phyloP scores from a whole-genome alignment of 1,140 invertebrate species.

The Propsilocerus akamusi region DNA sequence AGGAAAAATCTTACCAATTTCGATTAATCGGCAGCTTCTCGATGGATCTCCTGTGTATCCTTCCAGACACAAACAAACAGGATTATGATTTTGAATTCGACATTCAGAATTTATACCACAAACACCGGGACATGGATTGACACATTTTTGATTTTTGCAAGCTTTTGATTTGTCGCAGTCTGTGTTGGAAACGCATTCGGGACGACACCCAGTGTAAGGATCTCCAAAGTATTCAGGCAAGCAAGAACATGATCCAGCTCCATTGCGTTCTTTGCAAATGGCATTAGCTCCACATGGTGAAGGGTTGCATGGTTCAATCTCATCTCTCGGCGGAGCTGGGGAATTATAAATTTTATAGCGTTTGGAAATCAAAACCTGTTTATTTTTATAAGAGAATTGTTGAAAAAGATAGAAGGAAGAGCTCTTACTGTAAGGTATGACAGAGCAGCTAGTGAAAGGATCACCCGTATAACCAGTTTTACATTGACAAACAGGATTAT shows the following conservation, averaged over 20 bases:
- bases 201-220: conserved; percentile 51
- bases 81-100: conserved; percentile 52
- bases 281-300: conserved; percentile 68
- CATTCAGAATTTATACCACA: conserved; percentile 60
- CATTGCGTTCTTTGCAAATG: conserved; percentile 52
- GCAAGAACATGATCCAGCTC: conserved; percentile 49
- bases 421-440: conserved; percentile 28
- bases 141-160: conserved; percentile 58
- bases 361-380: conserved; percentile 9
- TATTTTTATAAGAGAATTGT: neutral
- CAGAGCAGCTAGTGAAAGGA: conserved; percentile 47
- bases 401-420: neutral
- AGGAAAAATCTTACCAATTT: neutral
- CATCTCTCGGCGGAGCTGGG: conserved; percentile 22
- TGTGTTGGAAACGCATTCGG: conserved; percentile 49
- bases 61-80: conserved; percentile 47
- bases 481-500: conserved; percentile 48
- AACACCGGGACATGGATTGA: conserved; percentile 57
- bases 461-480: conserved; percentile 47
- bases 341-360: neutral
- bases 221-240: conserved; percentile 47
- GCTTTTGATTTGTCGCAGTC: conserved; percentile 61
- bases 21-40: conserved; percentile 17
- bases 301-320: conserved; percentile 33
- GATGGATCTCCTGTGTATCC: conserved; percentile 55